These are phyloP conservation scores for Asbolus verrucosus DNA, from an alignment of 1,140 invertebrate genomes.

Conservation along the genomic window DNA sequence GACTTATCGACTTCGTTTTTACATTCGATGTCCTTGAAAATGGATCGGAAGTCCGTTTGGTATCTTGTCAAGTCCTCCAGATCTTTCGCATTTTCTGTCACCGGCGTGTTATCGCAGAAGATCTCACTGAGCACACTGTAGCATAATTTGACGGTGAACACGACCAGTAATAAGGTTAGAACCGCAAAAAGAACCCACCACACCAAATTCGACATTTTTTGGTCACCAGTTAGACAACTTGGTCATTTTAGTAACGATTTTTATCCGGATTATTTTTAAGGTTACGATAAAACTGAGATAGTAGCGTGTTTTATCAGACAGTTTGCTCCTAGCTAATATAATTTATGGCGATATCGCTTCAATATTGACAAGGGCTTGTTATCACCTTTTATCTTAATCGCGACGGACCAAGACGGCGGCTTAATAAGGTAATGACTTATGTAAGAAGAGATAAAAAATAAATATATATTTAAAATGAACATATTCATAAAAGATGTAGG, in stretches of 20 bases:
- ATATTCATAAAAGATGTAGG: too few species aligned
- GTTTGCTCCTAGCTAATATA: too few species aligned
- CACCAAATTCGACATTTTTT: constrained; percentile 38
- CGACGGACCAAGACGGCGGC: too few species aligned
- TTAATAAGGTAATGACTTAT: too few species aligned
- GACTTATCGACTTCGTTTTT: background rate
- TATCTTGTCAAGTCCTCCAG: background rate
- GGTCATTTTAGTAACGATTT: constrained; percentile 11
- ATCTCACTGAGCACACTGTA: constrained; percentile 39
- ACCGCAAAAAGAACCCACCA: constrained; percentile 49
- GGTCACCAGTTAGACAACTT: background rate
- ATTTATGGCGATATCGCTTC: too few species aligned
- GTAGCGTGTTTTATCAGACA: too few species aligned
- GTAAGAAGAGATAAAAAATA: too few species aligned
- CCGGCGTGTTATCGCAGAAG: constrained; percentile 9
- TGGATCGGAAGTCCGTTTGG: background rate
- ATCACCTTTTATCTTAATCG: too few species aligned
- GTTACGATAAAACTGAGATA: too few species aligned
- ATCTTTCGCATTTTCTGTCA: background rate
- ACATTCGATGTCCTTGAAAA: background rate
- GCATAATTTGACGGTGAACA: constrained; percentile 42
- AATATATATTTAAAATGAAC: too few species aligned
- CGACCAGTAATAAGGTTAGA: constrained; percentile 45
- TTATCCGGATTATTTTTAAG: too few species aligned
- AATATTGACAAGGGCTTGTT: too few species aligned